Evolutionary conservation across 2,113 vertebrate species (phyloP).

Genomic region (Phyllostomus hastatus): DNA sequence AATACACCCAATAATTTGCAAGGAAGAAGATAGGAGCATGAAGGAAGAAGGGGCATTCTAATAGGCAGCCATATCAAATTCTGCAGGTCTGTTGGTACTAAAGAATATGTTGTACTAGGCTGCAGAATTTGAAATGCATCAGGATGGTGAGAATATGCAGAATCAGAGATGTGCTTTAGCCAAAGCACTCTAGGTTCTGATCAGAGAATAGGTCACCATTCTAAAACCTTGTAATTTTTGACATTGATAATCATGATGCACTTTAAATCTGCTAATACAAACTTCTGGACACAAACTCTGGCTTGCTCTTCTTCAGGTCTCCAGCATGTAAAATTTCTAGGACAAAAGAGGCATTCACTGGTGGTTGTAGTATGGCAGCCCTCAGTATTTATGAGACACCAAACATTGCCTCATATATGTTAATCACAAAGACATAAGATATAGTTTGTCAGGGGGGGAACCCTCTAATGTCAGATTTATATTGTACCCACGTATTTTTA

Average conservation of each 20-base stretch:
- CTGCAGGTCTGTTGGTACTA: neutral
- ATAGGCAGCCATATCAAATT: neutral
- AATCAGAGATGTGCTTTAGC: neutral
- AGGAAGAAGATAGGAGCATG: neutral
- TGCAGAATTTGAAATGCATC: neutral
- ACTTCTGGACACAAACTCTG: neutral
- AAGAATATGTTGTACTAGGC: neutral
- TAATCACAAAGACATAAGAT: neutral
- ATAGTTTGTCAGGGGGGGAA: neutral
- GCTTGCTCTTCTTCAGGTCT: neutral
- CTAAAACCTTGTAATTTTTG: neutral
- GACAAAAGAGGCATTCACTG: neutral
- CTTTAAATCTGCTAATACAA: neutral
- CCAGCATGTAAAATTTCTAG: neutral
- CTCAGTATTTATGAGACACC: neutral
- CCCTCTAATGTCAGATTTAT: neutral
- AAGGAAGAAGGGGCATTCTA: neutral
- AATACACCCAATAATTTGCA: neutral
- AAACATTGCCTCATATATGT: neutral
- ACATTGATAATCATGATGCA: neutral
- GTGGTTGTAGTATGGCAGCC: rapidly evolving
- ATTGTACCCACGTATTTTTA: neutral
- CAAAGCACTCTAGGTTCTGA: neutral
- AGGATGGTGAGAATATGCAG: neutral
- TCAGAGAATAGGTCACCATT: neutral